Evolutionary conservation across 1,140 invertebrate species (phyloP), one percentile per base, ranked within the genome.

Genomic region (Drosophila aff.): DNA sequence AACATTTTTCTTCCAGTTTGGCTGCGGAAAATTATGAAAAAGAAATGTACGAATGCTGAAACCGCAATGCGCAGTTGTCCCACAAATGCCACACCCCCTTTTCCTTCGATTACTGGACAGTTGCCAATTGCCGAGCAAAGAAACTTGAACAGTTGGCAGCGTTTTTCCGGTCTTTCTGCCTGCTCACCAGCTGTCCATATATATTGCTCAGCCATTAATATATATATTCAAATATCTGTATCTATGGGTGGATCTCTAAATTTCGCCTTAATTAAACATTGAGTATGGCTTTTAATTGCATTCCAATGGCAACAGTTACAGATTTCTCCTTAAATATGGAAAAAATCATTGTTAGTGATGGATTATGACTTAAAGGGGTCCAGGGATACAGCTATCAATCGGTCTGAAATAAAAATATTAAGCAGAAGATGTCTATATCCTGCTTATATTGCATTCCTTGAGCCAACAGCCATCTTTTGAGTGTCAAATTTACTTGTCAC

Each of bases 61-160:
- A 82, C 86, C 85, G 81, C 85, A 90, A 85, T 90, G 85, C 85
- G 86, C 86, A 91, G 86, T 89, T 91, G 86, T 79, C 76, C 61
- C 62, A 47, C 23, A 38, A 33, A 38, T 40, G 61, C 61, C 61
- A 68, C 72, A 58, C 53, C 61, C 43, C 43, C 53, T 58, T 57
- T 60, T 28, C 23, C 66, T 46, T 44, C 71, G 55, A 43, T 66
- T 49, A 23, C 73, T 76, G 69, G 69, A 16, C 66, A 47, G 52
- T 72, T 73, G 69, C 69, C 69, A 73, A 40, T 65, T 66, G 38
- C 46, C 63, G 33, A 21, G 21, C 28, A 26, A 52, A 18, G 46
- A 55, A 33, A 65, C 36, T 43, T 77, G 75, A 46, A 58, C 76
- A 64, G 67, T 72, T 71, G 75, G 65, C 75, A 71, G 74, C 74